A percentile compares a stretch with the other conserved stretches of the same genome.
These are phyloP conservation scores for Sesia apiformis DNA, from an alignment of 2,888 invertebrate species.

Conservation along the genomic window DNA sequence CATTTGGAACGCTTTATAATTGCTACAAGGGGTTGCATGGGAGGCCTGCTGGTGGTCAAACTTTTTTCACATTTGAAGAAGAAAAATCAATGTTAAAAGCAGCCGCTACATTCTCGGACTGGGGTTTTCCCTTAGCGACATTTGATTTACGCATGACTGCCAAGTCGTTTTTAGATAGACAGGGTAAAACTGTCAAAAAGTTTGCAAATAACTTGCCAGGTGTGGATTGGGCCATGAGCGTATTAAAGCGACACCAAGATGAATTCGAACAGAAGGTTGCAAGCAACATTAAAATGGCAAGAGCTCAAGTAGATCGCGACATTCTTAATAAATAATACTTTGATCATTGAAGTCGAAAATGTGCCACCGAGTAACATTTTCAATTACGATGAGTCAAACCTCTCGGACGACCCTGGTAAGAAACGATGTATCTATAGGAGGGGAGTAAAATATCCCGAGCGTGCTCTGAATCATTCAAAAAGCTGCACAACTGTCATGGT, in stretches of 20 bases:
- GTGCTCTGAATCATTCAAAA: neutral
- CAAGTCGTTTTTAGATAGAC: too few relatives aligned
- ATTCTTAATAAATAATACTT: slow-evolving; percentile 15
- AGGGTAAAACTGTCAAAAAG: too few relatives aligned
- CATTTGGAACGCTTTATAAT: neutral
- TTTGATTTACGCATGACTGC: too few relatives aligned
- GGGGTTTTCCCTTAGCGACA: too few relatives aligned
- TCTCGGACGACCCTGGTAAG: slow-evolving; percentile 30
- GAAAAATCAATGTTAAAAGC: too few relatives aligned
- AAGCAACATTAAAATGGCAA: slow-evolving; percentile 10
- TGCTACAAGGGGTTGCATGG: too few relatives aligned
- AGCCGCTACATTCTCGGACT: too few relatives aligned
- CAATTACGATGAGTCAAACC: slow-evolving; percentile 35
- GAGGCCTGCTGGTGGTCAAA: too few relatives aligned
- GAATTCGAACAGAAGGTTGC: slow-evolving; percentile 6
- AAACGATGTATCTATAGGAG: slow-evolving; percentile 17
- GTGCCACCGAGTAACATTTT: slow-evolving; percentile 16
- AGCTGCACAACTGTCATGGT: slow-evolving; percentile 5
- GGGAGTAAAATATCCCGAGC: too few relatives aligned
- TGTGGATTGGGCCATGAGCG: slow-evolving; percentile 11
- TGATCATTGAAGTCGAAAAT: slow-evolving; percentile 10
- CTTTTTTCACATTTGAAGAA: too few relatives aligned
- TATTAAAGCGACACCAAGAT: slow-evolving; percentile 13
- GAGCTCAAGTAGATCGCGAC: slow-evolving; percentile 8
- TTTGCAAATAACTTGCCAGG: slow-evolving; percentile 14